Evolutionary conservation across 2,797 vertebrate genomes (phyloP).

Genomic region (Tangara arthus): DNA sequence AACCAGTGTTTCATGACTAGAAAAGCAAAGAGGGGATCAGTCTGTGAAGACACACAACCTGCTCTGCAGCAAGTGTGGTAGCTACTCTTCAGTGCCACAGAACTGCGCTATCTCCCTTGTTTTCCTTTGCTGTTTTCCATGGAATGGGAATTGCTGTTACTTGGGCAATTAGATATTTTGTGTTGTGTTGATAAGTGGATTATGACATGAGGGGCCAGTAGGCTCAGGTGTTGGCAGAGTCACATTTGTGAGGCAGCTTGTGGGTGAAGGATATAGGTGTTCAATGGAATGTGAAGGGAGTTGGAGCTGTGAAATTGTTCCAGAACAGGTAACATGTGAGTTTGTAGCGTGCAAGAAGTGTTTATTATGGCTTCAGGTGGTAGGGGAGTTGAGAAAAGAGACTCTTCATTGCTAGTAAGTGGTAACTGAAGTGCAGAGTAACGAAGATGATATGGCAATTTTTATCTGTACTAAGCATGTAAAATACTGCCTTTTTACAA

Average conservation of each 20-base stretch:
- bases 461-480: not conserved
- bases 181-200: not conserved
- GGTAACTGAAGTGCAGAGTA: not conserved
- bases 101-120: not conserved
- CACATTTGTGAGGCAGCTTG: not conserved
- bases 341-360: not conserved
- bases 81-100: not conserved
- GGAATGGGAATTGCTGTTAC: not conserved
- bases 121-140: not conserved
- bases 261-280: not conserved
- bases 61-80: not conserved
- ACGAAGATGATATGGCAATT: not conserved
- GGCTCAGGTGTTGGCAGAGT: not conserved
- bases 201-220: not conserved
- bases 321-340: not conserved
- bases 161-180: not conserved
- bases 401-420: not conserved
- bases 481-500: not conserved
- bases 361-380: not conserved
- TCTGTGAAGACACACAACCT: not conserved
- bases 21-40: not conserved
- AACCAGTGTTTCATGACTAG: not conserved
- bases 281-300: not conserved
- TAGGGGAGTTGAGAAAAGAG: not conserved
- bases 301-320: not conserved